phyloP scores from a whole-genome alignment of 35 echinoderm and acorn worm genomes.

The Eucidaris tribuloides region DNA sequence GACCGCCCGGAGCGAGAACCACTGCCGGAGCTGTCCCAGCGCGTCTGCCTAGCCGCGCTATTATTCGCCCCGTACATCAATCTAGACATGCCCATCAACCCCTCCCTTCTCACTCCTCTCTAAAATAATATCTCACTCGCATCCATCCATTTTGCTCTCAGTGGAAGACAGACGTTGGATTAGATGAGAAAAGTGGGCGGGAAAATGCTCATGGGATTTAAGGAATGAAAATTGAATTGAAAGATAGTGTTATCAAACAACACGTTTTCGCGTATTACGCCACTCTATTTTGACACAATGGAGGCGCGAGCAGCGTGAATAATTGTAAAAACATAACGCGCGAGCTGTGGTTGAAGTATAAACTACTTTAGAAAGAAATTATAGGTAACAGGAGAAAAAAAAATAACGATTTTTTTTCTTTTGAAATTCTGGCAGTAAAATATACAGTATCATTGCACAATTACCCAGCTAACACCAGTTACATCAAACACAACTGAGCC shows the following conservation, averaged over 20 bases:
- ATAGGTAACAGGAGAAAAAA: background rate
- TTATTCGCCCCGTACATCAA: background rate
- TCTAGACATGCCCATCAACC: background rate
- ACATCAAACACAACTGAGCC: constrained; percentile 28
- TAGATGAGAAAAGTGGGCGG: constrained; percentile 3
- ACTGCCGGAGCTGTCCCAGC: constrained; percentile 12
- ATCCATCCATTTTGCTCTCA: too few species aligned
- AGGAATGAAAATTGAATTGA: constrained; percentile 33
- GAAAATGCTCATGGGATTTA: constrained; percentile 31
- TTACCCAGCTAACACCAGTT: constrained; percentile 28
- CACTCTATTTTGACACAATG: constrained; percentile 5
- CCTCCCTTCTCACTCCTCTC: constrained; percentile 1
- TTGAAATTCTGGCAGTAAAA: constrained; percentile 4
- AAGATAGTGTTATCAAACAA: constrained; percentile 28
- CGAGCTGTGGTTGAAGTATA: background rate
- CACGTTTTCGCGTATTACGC: constrained; percentile 18
- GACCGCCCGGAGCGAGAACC: constrained; percentile 9
- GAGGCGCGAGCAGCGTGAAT: constrained; percentile 6
- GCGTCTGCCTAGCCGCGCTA: background rate
- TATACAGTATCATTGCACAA: constrained; percentile 33
- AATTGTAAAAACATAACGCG: constrained; percentile 28
- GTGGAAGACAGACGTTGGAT: background rate
- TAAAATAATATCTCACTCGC: background rate
- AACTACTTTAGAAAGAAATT: background rate
- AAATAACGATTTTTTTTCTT: background rate